Evolutionary conservation across 2,888 invertebrate species (phyloP).

Genomic region (Drosophila picticornis): DNA sequence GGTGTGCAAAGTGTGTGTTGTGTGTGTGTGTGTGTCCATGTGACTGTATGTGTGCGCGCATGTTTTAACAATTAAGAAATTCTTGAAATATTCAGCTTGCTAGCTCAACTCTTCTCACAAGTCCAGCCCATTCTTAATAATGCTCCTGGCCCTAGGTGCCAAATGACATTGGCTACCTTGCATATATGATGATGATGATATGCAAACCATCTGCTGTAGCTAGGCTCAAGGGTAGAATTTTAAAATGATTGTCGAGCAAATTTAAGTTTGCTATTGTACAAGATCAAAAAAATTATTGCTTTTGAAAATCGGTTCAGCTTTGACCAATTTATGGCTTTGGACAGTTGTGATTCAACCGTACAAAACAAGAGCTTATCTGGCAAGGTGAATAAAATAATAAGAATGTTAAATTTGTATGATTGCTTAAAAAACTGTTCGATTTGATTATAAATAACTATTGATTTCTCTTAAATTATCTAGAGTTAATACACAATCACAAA

Average conservation of each 20-base stretch:
- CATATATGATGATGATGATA: neutral
- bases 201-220: no score
- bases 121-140: constrained; percentile 19
- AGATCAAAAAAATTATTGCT: no score
- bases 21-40: constrained; percentile 3
- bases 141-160: constrained; percentile 44
- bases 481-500: neutral
- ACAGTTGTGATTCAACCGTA: neutral
- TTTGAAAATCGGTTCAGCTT: neutral
- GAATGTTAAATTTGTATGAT: neutral
- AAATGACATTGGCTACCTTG: constrained; percentile 16
- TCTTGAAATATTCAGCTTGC: constrained; percentile 64
- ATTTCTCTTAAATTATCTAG: neutral
- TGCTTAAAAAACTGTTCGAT: neutral
- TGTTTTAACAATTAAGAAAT: constrained; percentile 74
- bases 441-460: neutral
- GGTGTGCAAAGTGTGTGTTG: neutral
- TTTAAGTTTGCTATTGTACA: no score
- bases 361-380: neutral
- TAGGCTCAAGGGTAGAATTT: neutral
- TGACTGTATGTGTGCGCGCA: constrained; percentile 25
- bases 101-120: constrained; percentile 35
- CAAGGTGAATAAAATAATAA: neutral
- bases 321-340: neutral
- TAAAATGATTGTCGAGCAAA: neutral